Conservation (phyloP, 1,140 invertebrate genomes). For the Diachasma alloeum region DNA sequence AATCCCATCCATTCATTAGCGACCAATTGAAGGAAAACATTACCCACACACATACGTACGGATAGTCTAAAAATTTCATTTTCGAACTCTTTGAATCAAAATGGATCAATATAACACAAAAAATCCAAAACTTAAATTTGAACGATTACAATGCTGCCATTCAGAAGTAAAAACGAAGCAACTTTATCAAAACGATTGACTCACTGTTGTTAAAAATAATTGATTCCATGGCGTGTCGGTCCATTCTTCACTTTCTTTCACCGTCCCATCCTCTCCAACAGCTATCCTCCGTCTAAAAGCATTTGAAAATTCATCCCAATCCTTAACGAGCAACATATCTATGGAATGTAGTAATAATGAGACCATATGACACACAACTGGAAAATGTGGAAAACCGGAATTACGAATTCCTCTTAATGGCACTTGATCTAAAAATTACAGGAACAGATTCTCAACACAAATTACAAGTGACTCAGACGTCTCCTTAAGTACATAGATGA, state of each 20-base stretch:
- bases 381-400: not conserved
- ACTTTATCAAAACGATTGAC: not conserved
- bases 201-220: constrained; percentile 33
- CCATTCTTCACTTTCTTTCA: not conserved
- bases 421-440: not conserved
- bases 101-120: too few species aligned
- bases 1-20: too few species aligned
- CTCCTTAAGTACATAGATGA: not conserved
- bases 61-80: too few species aligned
- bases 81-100: too few species aligned
- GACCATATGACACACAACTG: not conserved
- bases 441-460: not conserved
- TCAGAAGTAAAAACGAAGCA: not conserved
- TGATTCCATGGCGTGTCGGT: constrained; percentile 26
- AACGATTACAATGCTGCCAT: too few species aligned
- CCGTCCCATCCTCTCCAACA: constrained; percentile 17
- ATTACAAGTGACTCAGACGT: not conserved
- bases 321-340: not conserved
- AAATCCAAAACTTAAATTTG: too few species aligned
- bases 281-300: not conserved
- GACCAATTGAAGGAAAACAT: too few species aligned
- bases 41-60: too few species aligned
- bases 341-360: not conserved
- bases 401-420: not conserved
- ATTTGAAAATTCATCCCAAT: not conserved